Base-by-base conservation (phyloP, 2,797 vertebrate species). In the Spinibarbus caldwelli region DNA sequence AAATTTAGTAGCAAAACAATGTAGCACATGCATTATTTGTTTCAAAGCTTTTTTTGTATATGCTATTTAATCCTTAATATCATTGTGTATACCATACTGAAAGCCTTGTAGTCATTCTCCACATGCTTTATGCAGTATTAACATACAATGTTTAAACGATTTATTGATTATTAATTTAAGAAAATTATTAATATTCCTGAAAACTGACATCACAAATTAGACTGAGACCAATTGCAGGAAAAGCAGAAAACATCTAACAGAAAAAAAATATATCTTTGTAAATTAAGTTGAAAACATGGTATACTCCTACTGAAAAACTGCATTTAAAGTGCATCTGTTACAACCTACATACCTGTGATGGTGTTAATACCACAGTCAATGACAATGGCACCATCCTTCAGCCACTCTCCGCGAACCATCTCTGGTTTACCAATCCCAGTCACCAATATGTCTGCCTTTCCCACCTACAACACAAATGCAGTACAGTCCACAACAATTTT, bases 291-390 rank as follows among this genome's bases (percentile, higher is more conserved):
- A 52, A 19, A 52, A 36, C 9, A 49, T 31, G 29, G 17, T 21
- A 73, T 19, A 49, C 26, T 31, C 26, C 15, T 29, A 73, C 43
- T 21, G 26, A 21, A 47, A 47, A 47, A 19, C 14, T 19, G 7
- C 62, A 66, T 66, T 71, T 26, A 43, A 23, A 45, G 11, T n/a
- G 5, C 6, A 5, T 72, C n/a, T 29, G n/a, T 72, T 26, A 10
- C 43, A 59, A 15, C 45, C 19, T 23, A 23, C 72, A 75, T 52
- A 99, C 98, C 98, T 93, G 96, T 93, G 86, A 99, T 80, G 31
- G 98, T 93, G 92, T 99, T 99, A 92, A 99, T 99, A 84, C 98
- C 98, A 47, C 98, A 99, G 94, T 99, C 98, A 29, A 99, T 99
- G 86, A 99, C 98, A 0, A 99, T 90, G 0, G 98, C 97, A 47